phyloP scores from a whole-genome alignment of 2,797 vertebrate species.

The Uromys caudimaculatus region DNA sequence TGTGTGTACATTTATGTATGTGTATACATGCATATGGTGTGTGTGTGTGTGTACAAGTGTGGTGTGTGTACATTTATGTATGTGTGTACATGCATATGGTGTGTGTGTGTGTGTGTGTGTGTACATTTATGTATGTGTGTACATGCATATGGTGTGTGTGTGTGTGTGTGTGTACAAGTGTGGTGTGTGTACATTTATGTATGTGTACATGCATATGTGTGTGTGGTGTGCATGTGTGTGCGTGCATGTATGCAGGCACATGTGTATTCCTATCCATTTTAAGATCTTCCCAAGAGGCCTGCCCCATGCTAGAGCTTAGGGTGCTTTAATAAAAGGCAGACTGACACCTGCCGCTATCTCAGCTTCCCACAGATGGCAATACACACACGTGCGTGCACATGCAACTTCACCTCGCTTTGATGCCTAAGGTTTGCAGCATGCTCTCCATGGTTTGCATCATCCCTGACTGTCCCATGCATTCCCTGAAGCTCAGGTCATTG shows the following conservation, averaged over 20 bases:
- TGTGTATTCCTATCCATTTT: background rate
- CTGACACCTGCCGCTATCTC: background rate
- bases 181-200: background rate
- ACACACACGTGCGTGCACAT: background rate
- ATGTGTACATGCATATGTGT: background rate
- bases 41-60: background rate
- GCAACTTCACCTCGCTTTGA: conserved; percentile 27
- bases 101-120: background rate
- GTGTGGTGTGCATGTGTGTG: background rate
- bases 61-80: background rate
- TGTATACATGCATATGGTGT: background rate
- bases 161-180: too few species aligned
- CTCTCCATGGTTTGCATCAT: background rate
- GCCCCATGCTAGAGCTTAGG: background rate
- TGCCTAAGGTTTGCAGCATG: background rate
- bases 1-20: background rate
- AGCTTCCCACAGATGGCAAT: conserved; percentile 6
- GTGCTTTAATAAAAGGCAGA: conserved; percentile 38
- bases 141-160: background rate
- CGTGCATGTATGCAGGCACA: background rate
- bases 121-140: too few species aligned
- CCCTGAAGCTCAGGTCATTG: background rate
- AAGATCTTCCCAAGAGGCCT: background rate
- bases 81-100: background rate
- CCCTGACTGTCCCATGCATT: background rate